Evolutionary conservation across 2,888 invertebrate species (phyloP).

Genomic region (Brachycybe producta): DNA sequence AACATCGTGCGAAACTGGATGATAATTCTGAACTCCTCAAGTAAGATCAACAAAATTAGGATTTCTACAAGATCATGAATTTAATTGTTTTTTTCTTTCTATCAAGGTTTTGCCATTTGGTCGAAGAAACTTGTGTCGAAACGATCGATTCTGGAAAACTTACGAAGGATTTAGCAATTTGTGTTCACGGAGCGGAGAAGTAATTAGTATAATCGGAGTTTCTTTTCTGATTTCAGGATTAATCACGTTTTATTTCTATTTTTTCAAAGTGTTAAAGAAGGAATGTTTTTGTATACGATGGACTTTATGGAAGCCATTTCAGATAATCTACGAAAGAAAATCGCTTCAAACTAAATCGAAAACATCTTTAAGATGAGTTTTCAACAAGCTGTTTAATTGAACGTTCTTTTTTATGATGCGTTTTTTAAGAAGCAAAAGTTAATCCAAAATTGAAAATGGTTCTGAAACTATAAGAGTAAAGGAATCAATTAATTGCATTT

Average conservation of each 20-base stretch:
- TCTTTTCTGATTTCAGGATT: not conserved
- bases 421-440: no score
- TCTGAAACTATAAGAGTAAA: no score
- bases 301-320: constrained; percentile 73
- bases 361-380: no score
- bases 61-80: no score
- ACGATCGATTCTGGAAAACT: constrained; percentile 68
- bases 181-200: constrained; percentile 69
- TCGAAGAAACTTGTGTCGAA: constrained; percentile 72
- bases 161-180: constrained; percentile 78
- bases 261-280: constrained; percentile 53
- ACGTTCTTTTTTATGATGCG: no score
- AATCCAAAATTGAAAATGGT: no score
- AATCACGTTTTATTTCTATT: not conserved
- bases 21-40: constrained; percentile 59
- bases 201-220: constrained; percentile 27
- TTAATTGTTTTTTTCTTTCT: no score
- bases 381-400: no score
- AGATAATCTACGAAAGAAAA: constrained; percentile 48
- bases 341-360: not conserved
- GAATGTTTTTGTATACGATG: constrained; percentile 69
- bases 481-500: no score
- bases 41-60: no score
- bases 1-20: constrained; percentile 70
- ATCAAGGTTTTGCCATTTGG: constrained; percentile 50